A percentile compares a stretch with the other conserved stretches of the same genome.
phyloP scores from a whole-genome alignment of 2,888 invertebrate species.

The Tinea semifulvella region DNA sequence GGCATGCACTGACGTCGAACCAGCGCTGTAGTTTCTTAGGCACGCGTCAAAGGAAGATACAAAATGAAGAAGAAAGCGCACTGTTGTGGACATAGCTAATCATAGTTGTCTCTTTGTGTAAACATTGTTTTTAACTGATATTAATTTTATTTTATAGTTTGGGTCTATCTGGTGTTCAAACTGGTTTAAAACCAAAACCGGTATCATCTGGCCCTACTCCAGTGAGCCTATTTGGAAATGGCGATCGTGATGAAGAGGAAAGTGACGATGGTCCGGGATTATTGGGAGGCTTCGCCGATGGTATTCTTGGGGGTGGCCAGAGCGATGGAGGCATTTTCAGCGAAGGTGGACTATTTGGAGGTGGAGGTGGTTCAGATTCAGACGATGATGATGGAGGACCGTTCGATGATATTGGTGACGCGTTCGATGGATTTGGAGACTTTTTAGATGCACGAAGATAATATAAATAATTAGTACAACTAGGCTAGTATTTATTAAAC shows the following conservation, averaged over 20 bases:
- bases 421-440: conserved; percentile 34
- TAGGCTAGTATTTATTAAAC: neutral
- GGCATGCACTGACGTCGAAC: too few relatives aligned
- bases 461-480: neutral
- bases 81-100: too few relatives aligned
- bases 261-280: conserved; percentile 25
- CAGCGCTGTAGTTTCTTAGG: too few relatives aligned
- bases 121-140: too few relatives aligned
- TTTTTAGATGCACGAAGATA: conserved; percentile 36
- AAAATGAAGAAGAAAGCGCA: too few relatives aligned
- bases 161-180: conserved; percentile 49
- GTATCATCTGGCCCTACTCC: conserved; percentile 47
- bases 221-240: conserved; percentile 44
- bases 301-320: conserved; percentile 20
- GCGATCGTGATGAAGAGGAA: conserved; percentile 25
- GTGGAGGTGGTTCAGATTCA: conserved; percentile 19
- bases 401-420: conserved; percentile 47
- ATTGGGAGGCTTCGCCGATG: conserved; percentile 18
- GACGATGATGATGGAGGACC: conserved; percentile 37
- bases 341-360: conserved; percentile 22
- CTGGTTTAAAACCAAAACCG: conserved; percentile 56
- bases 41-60: too few relatives aligned
- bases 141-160: conserved; percentile 47
- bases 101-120: too few relatives aligned
- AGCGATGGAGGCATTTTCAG: conserved; percentile 21